A percentile compares a stretch with the other conserved stretches of the same genome.
Evolutionary conservation across 2,888 invertebrate genomes (phyloP).

Genomic region (Lasioglossum marginatum): DNA sequence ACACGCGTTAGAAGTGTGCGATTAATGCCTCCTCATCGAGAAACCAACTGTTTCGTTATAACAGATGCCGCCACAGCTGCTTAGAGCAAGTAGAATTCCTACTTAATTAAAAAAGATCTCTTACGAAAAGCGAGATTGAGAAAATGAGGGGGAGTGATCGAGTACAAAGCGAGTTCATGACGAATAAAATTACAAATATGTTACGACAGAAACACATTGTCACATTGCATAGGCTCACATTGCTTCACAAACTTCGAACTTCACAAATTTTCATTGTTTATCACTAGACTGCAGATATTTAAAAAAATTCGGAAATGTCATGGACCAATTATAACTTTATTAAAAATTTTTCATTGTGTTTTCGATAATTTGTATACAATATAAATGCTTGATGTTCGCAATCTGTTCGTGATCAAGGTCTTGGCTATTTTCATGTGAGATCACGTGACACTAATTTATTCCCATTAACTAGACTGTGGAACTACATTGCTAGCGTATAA

Average conservation of each 20-base stretch:
- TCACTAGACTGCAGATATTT: neutral
- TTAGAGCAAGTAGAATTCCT: neutral
- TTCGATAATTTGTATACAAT: neutral
- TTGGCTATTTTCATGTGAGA: neutral
- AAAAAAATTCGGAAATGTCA: neutral
- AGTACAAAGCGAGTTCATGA: conserved; percentile 5
- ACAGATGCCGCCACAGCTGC: neutral
- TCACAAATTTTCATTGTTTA: neutral
- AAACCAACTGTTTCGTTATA: conserved; percentile 7
- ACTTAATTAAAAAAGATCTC: neutral
- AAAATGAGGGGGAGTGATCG: conserved; percentile 17
- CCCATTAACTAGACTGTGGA: neutral
- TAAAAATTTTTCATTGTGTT: neutral
- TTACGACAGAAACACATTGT: conserved; percentile 11
- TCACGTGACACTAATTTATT: neutral
- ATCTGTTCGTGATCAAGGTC: neutral
- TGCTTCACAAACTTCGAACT: neutral
- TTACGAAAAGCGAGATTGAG: conserved; percentile 4
- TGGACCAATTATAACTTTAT: neutral
- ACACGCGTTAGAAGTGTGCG: neutral
- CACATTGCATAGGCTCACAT: too few species aligned
- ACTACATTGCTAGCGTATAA: neutral
- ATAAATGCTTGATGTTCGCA: neutral
- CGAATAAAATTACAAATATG: neutral
- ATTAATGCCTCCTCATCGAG: conserved; percentile 16